Conservation (phyloP, 1,140 invertebrate genomes). For the Leguminivora glycinivorella region DNA sequence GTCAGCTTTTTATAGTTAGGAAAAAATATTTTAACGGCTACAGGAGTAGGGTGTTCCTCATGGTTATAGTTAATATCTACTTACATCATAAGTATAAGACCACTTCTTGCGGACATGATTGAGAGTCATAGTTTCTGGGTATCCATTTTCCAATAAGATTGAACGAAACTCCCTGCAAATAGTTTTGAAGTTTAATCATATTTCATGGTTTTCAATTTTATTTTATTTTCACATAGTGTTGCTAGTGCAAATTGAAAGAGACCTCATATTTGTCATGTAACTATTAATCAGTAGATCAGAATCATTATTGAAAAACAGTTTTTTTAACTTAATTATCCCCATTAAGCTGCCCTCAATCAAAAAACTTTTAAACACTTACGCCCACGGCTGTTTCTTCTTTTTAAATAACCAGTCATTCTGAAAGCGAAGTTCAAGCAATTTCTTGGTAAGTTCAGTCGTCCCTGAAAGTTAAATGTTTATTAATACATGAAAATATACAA, state of each 20-base stretch:
- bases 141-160: constrained; percentile 65
- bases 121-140: constrained; percentile 66
- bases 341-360: neutral
- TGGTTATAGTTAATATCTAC: too few relatives aligned
- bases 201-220: constrained; percentile 9
- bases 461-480: constrained; percentile 45
- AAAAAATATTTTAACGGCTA: too few relatives aligned
- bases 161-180: constrained; percentile 61
- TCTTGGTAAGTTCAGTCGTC: constrained; percentile 54
- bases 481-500: neutral
- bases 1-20: too few relatives aligned
- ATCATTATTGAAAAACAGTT: neutral
- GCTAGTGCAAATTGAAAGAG: too few relatives aligned
- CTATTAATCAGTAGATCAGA: too few relatives aligned
- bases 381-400: constrained; percentile 68
- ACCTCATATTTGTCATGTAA: too few relatives aligned
- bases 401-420: constrained; percentile 68
- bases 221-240: neutral
- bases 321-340: neutral
- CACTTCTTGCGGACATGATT: constrained; percentile 71
- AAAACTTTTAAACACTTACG: constrained; percentile 45
- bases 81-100: constrained; percentile 73
- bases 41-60: too few relatives aligned
- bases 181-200: neutral
- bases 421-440: constrained; percentile 60